Evolutionary conservation across 2,888 invertebrate genomes (phyloP), one percentile per base, ranked within the genome.

Genomic region (Tetranychus piercei): DNA sequence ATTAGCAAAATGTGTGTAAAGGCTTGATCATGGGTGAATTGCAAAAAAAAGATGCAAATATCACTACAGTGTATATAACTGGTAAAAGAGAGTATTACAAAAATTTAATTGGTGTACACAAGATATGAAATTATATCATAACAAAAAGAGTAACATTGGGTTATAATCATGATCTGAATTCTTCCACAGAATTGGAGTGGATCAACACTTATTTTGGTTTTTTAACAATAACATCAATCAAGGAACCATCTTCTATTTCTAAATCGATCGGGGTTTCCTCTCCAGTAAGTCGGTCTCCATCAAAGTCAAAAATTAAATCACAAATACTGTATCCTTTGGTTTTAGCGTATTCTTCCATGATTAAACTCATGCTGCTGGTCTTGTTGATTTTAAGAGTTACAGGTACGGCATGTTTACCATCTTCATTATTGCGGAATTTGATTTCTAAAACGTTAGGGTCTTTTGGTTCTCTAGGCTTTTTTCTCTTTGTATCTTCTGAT

Each of bases 221-320:
- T n/a, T 34, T 34, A 34, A 34, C 34, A 34, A 34, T 9, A 67
- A 73, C 73, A 22, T 73, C 73, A 20, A 73, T 44, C 22, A 73
- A 44, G 11, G 66, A 67, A 15, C 45, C 73, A 44, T 73, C 43
- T 6, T 73, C 73, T 67, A 73, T 73, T 8, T 73, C 73, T 67
- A 73, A 67, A 20, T 66, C 66, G n/a, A 22, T 23, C 1, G 73
- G 73, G 5, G 66, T 73, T 34, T 73, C 67, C 15, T 66, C 20
- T 18, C 44, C 67, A 11, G 20, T 43, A 43, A 73, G 23, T 34
- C 20, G 15, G 23, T 73, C 73, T 34, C 73, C 73, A 73, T 73
- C 73, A n/a, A 73, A 73, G 7, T 73, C 66, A 44, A 73, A 73
- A 34, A 43, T 66, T 18, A 73, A 44, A 11, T 69, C 18, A 67